These are phyloP conservation scores for Trichonephila clavipes DNA, from an alignment of 1,140 invertebrate genomes.

Conservation along the genomic window DNA sequence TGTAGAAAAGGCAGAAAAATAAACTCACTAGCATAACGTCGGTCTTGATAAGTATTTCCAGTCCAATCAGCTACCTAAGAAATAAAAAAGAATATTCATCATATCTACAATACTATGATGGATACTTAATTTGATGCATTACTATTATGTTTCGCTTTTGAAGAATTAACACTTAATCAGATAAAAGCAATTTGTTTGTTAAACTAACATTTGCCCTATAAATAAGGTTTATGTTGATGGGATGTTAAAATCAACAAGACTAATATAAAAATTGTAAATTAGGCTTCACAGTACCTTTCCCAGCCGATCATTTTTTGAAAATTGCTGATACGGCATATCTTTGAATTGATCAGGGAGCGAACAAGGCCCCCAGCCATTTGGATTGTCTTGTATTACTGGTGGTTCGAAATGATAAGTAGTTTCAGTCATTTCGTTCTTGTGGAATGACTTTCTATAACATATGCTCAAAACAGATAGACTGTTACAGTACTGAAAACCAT, in stretches of 20 bases:
- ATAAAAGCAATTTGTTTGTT: neutral
- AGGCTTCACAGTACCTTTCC: conserved; percentile 87
- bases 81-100: conserved; percentile 13
- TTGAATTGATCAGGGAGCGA: conserved; percentile 96
- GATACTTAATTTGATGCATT: neutral
- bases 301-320: conserved; percentile 97
- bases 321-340: conserved; percentile 99
- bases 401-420: conserved; percentile 46
- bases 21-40: conserved; percentile 94
- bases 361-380: conserved; percentile 96
- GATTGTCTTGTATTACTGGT: conserved; percentile 92
- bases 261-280: neutral
- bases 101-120: too few relatives aligned
- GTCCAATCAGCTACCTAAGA: conserved; percentile 97
- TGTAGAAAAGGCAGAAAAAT: neutral
- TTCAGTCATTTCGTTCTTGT: conserved; percentile 17
- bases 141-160: too few relatives aligned
- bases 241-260: neutral
- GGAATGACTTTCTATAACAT: neutral
- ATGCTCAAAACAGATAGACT: neutral
- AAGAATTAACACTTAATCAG: neutral
- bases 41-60: conserved; percentile 95
- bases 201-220: too few relatives aligned
- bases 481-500: neutral
- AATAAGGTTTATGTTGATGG: too few relatives aligned